A percentile compares a stretch with the other conserved stretches of the same genome.
Conservation (phyloP, 2,888 invertebrate genomes). For the Noctua comes region DNA sequence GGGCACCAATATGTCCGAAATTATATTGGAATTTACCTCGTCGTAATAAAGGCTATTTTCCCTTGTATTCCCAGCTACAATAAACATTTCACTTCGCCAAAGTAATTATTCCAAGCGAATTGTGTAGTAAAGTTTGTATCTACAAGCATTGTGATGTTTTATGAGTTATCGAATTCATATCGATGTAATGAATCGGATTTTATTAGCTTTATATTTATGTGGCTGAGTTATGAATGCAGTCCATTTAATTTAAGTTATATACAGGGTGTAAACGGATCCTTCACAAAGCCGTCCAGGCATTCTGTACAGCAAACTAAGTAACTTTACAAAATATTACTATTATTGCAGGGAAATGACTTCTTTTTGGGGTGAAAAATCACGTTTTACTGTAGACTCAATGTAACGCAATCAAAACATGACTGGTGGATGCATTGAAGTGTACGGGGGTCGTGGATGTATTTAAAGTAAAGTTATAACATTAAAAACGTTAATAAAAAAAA, state of each 20-base stretch:
- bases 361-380: too few species aligned
- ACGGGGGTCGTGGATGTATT: too few species aligned
- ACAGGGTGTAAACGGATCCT: too few species aligned
- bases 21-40: slow-evolving; percentile 48
- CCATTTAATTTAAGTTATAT: neutral
- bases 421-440: too few species aligned
- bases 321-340: too few species aligned
- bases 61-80: slow-evolving; percentile 11
- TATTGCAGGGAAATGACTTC: too few species aligned
- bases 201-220: slow-evolving; percentile 1
- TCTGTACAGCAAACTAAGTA: too few species aligned
- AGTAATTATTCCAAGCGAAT: slow-evolving; percentile 53
- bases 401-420: too few species aligned
- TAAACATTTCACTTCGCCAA: slow-evolving; percentile 49
- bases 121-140: slow-evolving; percentile 35
- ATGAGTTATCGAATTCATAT: slow-evolving; percentile 36
- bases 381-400: too few species aligned
- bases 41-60: slow-evolving; percentile 39
- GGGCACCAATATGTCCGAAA: slow-evolving; percentile 6
- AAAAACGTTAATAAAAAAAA: too few species aligned
- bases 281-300: too few species aligned
- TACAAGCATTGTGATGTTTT: slow-evolving; percentile 33
- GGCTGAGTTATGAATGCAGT: neutral
- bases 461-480: too few species aligned
- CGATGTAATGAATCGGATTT: slow-evolving; percentile 31